Conservation (phyloP, 2,113 vertebrate species). For the Columbina picui region DNA sequence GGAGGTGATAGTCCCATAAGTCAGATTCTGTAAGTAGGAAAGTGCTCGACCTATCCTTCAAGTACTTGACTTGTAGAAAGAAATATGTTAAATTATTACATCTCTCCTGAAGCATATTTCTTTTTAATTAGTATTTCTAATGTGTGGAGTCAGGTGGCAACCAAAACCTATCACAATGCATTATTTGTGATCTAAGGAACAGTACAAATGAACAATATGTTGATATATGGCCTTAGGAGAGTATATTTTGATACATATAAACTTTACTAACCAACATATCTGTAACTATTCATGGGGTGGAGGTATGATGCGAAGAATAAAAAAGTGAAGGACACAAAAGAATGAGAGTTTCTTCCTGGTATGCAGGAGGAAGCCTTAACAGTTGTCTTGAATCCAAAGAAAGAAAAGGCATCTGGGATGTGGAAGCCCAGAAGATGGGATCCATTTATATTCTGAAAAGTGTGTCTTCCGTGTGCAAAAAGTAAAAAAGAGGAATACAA, state of each 20-base stretch:
- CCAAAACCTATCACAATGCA: background rate
- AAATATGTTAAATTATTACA: background rate
- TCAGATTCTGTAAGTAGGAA: background rate
- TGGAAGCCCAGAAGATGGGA: background rate
- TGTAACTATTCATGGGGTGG: fast-evolving
- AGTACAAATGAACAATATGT: background rate
- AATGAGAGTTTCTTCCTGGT: background rate
- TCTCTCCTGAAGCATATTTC: background rate
- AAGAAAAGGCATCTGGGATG: background rate
- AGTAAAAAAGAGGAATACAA: background rate
- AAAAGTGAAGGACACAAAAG: background rate
- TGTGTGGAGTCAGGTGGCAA: background rate
- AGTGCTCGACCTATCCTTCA: background rate
- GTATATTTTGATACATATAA: background rate
- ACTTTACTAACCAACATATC: background rate
- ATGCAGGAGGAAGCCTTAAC: background rate
- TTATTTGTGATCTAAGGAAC: background rate
- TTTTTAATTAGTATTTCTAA: background rate
- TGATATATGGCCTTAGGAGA: background rate
- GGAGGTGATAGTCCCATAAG: background rate
- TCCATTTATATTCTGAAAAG: background rate
- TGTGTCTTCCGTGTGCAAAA: background rate
- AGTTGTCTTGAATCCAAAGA: background rate
- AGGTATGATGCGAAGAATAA: background rate
- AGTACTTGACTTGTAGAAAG: background rate